Conservation (phyloP, 2,888 invertebrate genomes). For the Cylindroiulus punctatus region DNA sequence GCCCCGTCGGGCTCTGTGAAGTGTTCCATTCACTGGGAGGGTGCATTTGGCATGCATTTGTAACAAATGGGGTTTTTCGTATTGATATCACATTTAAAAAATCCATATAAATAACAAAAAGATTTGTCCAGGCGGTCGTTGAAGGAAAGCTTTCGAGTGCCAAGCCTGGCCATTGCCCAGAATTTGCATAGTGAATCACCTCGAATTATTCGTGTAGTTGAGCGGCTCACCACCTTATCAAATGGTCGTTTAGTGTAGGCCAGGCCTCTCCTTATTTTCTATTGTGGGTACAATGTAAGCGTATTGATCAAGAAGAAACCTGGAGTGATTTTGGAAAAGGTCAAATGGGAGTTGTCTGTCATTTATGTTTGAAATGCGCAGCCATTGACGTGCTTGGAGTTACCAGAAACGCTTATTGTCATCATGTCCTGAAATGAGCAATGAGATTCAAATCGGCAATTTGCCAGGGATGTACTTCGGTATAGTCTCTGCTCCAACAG, state of each 20-base stretch:
- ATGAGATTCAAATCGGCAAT: neutral
- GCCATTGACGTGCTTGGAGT: neutral
- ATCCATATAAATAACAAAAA: conserved; percentile 44
- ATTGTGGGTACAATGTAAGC: conserved; percentile 33
- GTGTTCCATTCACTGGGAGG: conserved; percentile 36
- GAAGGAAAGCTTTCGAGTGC: neutral
- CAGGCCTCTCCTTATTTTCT: conserved; percentile 18
- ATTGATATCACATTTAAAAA: conserved; percentile 31
- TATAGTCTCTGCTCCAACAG: too few species aligned
- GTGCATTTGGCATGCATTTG: conserved; percentile 13
- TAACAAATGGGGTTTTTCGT: conserved; percentile 31
- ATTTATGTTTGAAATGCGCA: neutral
- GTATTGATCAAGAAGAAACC: conserved; percentile 47
- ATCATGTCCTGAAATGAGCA: conserved; percentile 6
- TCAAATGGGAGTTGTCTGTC: neutral
- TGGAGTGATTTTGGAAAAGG: conserved; percentile 1
- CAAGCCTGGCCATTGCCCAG: neutral
- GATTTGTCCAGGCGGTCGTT: neutral
- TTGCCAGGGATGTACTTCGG: too few species aligned
- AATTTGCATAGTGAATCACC: conserved; percentile 39
- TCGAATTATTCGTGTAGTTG: conserved; percentile 33
- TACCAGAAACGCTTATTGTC: neutral
- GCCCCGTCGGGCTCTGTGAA: neutral
- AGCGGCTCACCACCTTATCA: neutral
- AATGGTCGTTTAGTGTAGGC: neutral